Base-by-base conservation (phyloP, 2,797 vertebrate genomes). In the Nothura maculosa region DNA sequence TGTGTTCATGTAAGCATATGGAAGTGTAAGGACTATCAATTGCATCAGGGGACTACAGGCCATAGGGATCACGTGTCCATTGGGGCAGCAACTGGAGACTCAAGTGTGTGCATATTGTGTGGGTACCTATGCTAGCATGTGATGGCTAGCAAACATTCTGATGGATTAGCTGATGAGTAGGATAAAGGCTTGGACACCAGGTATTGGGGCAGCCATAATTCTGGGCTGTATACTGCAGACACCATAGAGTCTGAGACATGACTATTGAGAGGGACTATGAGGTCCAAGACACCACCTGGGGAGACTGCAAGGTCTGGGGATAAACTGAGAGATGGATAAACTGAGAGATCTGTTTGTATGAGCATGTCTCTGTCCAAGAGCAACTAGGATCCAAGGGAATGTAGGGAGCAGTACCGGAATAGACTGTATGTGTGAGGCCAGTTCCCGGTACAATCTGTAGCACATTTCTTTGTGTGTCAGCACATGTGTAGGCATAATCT, bases 1-100 rank as follows among this genome's bases (percentile, higher is more conserved):
- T 25, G 19, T 1, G 1, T n/a, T 1, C 2, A 5, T 6, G 1
- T 22, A 9, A 47, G 1, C n/a, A 9, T 13, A 17, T 19, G 12
- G 18, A 69, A 3, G 24, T 6, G 6, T 61, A 32, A 78, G 25
- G 32, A 7, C 20, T n/a, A 55, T 14, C 11, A 57, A 34, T 6
- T 7, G 48, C 43, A 75, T 52, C 0, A 4, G 5, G 19, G 21
- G 5, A 68, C 11, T 54, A 10, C 4, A 63, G 18, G 17, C 36
- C 20, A 17, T 8, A 43, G 24, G 6, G 2, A 30, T 16, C 3
- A 32, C 0, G 0, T 21, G 12, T 34, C 28, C 73, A 0, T 0
- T 24, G 6, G 70, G 15, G 18, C 34, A 90, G 34, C 6, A 81
- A 15, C 27, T 52, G 4, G 0, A 85, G 19, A 6, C 60, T 34